Evolutionary conservation across 2,888 invertebrate species (phyloP).

Genomic region (Agriopis marginaria): DNA sequence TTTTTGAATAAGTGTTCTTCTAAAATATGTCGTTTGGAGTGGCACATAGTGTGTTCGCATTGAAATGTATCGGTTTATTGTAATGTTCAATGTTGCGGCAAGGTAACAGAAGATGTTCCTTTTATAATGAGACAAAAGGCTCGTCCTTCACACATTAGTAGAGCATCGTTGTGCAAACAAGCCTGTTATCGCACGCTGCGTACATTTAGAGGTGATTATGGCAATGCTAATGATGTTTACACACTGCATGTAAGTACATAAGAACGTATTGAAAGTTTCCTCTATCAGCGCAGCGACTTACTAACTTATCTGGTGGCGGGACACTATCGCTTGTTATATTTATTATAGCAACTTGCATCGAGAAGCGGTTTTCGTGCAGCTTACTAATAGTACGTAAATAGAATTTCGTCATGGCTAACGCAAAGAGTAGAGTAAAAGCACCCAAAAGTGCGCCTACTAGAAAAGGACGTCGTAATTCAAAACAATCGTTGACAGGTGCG

Average conservation of each 20-base stretch:
- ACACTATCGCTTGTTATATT: conserved; percentile 63
- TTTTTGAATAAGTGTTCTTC: conserved; percentile 32
- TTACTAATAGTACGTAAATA: conserved; percentile 69
- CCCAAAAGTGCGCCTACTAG: conserved; percentile 63
- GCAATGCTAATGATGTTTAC: conserved; percentile 72
- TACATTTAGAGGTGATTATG: conserved; percentile 80
- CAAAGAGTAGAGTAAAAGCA: conserved; percentile 72
- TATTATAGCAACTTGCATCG: conserved; percentile 49
- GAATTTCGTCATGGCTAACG: conserved; percentile 72
- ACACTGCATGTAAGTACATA: conserved; percentile 78
- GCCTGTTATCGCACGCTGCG: conserved; percentile 74
- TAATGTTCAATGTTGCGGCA: conserved; percentile 62
- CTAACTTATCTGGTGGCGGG: conserved; percentile 77
- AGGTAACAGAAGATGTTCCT: conserved; percentile 78
- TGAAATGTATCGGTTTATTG: conserved; percentile 57
- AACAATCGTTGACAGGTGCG: conserved; percentile 64
- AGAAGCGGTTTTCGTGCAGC: conserved; percentile 56
- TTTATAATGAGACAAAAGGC: conserved; percentile 75
- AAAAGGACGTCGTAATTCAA: conserved; percentile 61
- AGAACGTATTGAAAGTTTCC: conserved; percentile 56
- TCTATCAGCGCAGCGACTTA: conserved; percentile 59
- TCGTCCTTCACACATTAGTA: conserved; percentile 83
- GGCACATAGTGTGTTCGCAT: conserved; percentile 47
- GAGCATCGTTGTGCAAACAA: conserved; percentile 80
- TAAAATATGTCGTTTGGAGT: conserved; percentile 47